Evolutionary conservation across 2,888 invertebrate species (phyloP).

Genomic region (Eudasyphora cyanicolor): DNA sequence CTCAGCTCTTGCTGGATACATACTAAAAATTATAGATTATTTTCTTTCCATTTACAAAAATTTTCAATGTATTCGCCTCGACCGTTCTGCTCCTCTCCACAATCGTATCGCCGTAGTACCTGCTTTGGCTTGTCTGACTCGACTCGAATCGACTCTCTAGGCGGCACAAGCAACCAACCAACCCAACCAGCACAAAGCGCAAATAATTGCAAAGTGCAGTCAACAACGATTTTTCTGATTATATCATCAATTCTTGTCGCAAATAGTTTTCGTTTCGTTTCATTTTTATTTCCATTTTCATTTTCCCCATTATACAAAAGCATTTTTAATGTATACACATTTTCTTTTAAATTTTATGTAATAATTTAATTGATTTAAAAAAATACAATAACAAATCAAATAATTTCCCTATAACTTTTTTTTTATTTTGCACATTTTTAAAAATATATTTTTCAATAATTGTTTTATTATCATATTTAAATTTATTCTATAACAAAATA

Average conservation of each 20-base stretch:
- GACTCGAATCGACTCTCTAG: background rate
- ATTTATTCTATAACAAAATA: too few species aligned
- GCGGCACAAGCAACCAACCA: background rate
- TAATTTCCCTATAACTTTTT: too few species aligned
- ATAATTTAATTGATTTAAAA: too few species aligned
- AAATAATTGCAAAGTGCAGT: constrained; percentile 57
- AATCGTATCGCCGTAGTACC: background rate
- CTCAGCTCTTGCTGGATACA: constrained; percentile 66
- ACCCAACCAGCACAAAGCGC: constrained; percentile 48
- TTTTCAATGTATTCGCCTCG: constrained; percentile 60
- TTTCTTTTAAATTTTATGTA: too few species aligned
- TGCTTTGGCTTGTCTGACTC: background rate
- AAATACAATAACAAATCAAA: too few species aligned
- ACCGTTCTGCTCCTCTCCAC: constrained; percentile 15
- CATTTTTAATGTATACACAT: too few species aligned
- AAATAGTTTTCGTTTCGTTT: background rate
- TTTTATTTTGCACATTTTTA: too few species aligned
- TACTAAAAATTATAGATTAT: constrained; percentile 66
- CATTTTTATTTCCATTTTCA: background rate
- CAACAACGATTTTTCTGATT: constrained; percentile 60
- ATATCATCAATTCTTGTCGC: constrained; percentile 61
- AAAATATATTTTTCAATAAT: too few species aligned
- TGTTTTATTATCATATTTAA: too few species aligned
- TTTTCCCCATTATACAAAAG: background rate
- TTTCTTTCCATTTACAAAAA: constrained; percentile 66